Base-by-base conservation (phyloP, 2,888 invertebrate genomes). In the Diadromus collaris region DNA sequence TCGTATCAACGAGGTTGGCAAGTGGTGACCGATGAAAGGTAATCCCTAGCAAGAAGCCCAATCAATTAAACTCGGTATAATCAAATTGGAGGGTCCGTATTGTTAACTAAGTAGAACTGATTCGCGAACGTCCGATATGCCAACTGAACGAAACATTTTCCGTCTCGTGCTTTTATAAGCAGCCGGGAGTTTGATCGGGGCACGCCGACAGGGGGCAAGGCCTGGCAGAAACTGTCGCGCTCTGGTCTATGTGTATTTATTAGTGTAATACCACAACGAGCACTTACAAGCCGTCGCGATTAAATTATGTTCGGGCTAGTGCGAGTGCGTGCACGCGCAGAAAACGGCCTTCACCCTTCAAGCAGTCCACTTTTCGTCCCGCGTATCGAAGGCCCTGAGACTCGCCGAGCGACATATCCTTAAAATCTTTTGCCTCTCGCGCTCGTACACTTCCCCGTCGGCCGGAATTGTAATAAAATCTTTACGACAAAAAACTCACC, bases 151-250 rank as follows among this genome's bases (percentile, higher is more conserved):
- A 84, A 82, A 85, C 82, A 83, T 86, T 85, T 83, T 84, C 79
- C 79, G 81, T 83, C 78, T 82, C 84, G 80, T 44, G 84, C 87
- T 88, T 87, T 88, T 88, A 88, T 88, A 88, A 87, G 84, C 85
- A 84, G 84, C 81, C 61, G 63, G 56, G 77, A 58, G 72, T 67
- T 63, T 75, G 80, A 80, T 71, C 72, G 76, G 64, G 79, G 70
- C 76, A 60, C 68, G 70, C 60, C 46, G 21, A 34, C 48, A 51
- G 51, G 38, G 19, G 32, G 67, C 76, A 82, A 78, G 76, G 80
- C 51, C 54, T 76, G 51, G 76, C 54, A 60, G 69, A 72, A 75
- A 78, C 63, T 65, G 67, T 16, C 65, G 61, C 48, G 51, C 68
- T 24, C 63, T n/a, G 32, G 44, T 34, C 46, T 72, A 51, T 60